These are phyloP conservation scores for Mustelus asterias DNA, from an alignment of 2,113 vertebrate species.

Conservation along the genomic window DNA sequence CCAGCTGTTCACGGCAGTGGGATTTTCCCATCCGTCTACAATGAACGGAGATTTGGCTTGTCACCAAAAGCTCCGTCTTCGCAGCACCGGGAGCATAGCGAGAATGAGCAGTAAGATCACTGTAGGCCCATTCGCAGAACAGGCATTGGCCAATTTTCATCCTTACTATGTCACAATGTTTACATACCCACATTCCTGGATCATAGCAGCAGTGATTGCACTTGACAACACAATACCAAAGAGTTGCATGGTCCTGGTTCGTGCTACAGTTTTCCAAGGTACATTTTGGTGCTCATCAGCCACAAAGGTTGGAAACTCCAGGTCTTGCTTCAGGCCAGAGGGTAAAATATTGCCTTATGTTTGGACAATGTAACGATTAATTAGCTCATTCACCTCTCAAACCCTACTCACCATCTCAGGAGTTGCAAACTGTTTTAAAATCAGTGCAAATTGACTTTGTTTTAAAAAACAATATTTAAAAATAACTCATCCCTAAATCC, in stretches of 20 bases:
- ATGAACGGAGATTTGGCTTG: too few relatives aligned
- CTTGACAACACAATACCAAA: not conserved
- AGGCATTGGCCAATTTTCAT: too few relatives aligned
- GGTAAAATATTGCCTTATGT: not conserved
- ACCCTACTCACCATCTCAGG: not conserved
- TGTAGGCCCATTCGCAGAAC: not conserved
- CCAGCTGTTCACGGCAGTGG: too few relatives aligned
- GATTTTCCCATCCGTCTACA: too few relatives aligned
- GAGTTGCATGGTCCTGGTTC: not conserved
- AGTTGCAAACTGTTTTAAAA: not conserved
- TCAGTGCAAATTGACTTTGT: not conserved
- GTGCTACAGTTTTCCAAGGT: not conserved
- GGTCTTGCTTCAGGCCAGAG: not conserved
- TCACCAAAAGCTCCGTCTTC: too few relatives aligned
- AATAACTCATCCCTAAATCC: not conserved
- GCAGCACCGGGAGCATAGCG: too few relatives aligned
- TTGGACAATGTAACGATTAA: not conserved
- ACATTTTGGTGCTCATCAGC: not conserved
- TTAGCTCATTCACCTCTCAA: not conserved
- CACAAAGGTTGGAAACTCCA: not conserved
- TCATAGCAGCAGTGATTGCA: not conserved
- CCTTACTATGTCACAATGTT: not conserved
- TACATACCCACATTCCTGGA: not conserved
- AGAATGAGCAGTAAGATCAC: too few relatives aligned
- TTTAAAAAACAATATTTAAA: not conserved